Evolutionary conservation across 1,140 invertebrate species (phyloP).

Genomic region (Euwallacea fornicatus): DNA sequence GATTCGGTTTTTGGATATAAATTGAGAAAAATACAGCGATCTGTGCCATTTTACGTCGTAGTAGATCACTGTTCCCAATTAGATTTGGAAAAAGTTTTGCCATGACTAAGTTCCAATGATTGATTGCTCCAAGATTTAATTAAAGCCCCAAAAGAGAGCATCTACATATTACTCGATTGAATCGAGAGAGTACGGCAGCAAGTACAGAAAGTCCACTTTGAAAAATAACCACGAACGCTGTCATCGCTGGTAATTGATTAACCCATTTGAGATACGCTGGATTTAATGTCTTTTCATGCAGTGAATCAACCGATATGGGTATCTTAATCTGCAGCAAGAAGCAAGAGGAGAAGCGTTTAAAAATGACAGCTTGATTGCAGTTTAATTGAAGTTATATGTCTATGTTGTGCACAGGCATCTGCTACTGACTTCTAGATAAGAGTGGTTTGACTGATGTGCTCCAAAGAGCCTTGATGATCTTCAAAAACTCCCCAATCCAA

Average conservation of each 20-base stretch:
- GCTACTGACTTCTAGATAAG: no score
- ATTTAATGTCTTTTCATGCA: constrained; percentile 35
- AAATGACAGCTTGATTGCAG: constrained; percentile 28
- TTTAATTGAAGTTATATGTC: constrained; percentile 28
- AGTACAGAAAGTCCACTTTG: background rate
- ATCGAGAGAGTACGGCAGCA: background rate
- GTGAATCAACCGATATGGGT: constrained; percentile 34
- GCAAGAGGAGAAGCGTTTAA: constrained; percentile 22
- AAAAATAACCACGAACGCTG: constrained; percentile 18
- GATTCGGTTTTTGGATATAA: constrained; percentile 11
- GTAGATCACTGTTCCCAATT: constrained; percentile 7
- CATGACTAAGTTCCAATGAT: constrained; percentile 8
- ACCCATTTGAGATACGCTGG: constrained; percentile 34
- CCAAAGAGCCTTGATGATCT: no score
- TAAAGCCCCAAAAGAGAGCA: constrained; percentile 2
- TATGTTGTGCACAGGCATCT: constrained; percentile 2
- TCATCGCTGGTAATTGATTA: constrained; percentile 35
- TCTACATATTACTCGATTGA: background rate
- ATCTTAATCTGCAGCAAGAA: constrained; percentile 31
- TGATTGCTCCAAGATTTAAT: constrained; percentile 10
- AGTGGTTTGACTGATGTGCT: no score
- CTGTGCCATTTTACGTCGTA: constrained; percentile 10
- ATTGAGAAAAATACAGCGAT: constrained; percentile 8
- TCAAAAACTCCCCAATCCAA: background rate
- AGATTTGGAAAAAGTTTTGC: background rate